Evolutionary conservation across 2,113 vertebrate species (phyloP), one percentile per base, ranked within the genome.

Genomic region (Clarias batrachus): DNA sequence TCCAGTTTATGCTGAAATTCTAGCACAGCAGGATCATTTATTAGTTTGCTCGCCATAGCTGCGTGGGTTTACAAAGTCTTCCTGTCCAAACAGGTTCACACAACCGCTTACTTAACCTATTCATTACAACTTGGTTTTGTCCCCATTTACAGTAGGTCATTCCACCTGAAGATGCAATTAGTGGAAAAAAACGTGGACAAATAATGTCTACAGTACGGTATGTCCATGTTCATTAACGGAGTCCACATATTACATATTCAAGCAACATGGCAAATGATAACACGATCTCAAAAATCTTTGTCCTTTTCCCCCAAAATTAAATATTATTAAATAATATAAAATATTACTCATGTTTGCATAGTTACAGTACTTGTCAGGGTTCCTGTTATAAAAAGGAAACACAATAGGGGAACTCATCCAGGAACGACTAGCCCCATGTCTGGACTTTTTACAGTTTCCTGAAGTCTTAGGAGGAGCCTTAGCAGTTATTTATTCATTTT

Each of bases 51-150:
- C 59, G 54, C 23, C 17, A 16, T 48, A 19, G 14, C 33, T 83
- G 70, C 59, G 14, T 68, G 76, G 8, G 54, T 30, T 41, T 41
- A 89, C 84, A 89, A 85, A 86, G n/a, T 12, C 17, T 85, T 30
- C 10, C 71, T 82, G 71, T 88, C 63, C 17, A 33, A 66, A 54
- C 37, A 56, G 76, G 68, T 82, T 83, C n/a, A 81, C 71, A 83
- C 19, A 65, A 56, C 82, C 30, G 17, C 78, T 88, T 10, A 1
- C 3, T 10, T 25, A 54, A 30, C 52, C 25, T 59, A 19, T 86
- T 80, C 63, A 85, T 8, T 70, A 73, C 9, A 48, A 23, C 70
- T 73, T 73, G 27, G 3, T 68, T 33, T 16, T 62, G 21, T 9
- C 60, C 60, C 60, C 60, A 19, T 17, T 56, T 19, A 59, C 17